Evolutionary conservation across 2,888 invertebrate species (phyloP).

Genomic region (Eucriotettix oculatus): DNA sequence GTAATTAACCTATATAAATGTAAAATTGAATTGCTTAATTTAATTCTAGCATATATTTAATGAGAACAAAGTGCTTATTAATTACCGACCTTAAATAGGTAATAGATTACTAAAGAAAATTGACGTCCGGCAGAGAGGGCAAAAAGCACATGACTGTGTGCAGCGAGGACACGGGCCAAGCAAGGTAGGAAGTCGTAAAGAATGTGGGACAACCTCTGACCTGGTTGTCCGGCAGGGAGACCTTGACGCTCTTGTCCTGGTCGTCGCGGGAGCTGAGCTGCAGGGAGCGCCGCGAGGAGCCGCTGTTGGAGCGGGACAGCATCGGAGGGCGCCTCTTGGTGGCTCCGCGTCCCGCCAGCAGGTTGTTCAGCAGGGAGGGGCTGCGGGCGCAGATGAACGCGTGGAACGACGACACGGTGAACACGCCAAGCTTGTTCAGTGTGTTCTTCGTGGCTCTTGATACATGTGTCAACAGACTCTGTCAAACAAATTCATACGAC

Average conservation of each 20-base stretch:
- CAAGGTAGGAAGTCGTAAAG: neutral
- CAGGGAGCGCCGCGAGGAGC: conserved; percentile 71
- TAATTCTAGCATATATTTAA: too few species aligned
- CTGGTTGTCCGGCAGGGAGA: conserved; percentile 71
- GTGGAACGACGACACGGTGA: conserved; percentile 95
- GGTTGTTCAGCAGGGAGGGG: conserved; percentile 80
- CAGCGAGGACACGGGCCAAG: neutral
- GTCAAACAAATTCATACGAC: conserved; percentile 17
- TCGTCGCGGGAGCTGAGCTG: conserved; percentile 67
- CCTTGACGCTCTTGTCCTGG: conserved; percentile 68
- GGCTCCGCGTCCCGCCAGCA: conserved; percentile 77
- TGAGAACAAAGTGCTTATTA: too few species aligned
- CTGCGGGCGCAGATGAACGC: conserved; percentile 94
- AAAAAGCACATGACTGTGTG: neutral
- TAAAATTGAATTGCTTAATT: too few species aligned
- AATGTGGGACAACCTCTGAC: conserved; percentile 18
- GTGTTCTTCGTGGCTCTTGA: conserved; percentile 89
- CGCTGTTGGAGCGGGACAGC: conserved; percentile 76
- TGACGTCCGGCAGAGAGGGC: neutral
- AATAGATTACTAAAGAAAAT: too few species aligned
- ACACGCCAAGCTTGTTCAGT: conserved; percentile 86
- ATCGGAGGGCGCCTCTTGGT: conserved; percentile 82
- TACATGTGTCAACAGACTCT: conserved; percentile 90
- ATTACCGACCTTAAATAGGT: too few species aligned
- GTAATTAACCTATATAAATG: too few species aligned